Percentiles rank a stretch among this genome's conserved stretches.
Conservation (phyloP, 2,888 invertebrate genomes). For the Clusia tigrina region DNA sequence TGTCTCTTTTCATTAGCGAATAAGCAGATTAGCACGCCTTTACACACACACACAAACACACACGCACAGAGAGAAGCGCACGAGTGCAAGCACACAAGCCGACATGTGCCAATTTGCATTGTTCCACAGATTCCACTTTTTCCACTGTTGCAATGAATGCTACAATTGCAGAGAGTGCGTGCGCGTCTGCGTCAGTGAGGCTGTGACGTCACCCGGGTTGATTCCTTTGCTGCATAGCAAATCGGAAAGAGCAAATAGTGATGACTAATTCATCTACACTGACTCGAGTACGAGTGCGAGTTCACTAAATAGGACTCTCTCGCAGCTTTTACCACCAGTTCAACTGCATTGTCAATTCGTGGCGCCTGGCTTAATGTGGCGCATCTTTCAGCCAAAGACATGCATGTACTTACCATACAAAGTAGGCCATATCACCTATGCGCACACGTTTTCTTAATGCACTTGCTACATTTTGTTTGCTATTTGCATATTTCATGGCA, state of each 20-base stretch:
- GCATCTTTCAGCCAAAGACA: no score
- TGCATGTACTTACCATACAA: no score
- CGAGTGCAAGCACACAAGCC: background rate
- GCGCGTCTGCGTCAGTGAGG: background rate
- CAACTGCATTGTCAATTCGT: no score
- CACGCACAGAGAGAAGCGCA: background rate
- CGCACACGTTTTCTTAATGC: no score
- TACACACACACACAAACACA: background rate
- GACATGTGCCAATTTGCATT: background rate
- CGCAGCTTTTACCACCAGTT: background rate
- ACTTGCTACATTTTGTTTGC: no score
- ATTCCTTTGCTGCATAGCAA: background rate
- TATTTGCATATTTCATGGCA: no score
- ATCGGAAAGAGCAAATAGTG: background rate
- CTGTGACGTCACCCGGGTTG: background rate
- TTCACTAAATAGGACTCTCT: background rate
- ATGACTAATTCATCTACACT: background rate
- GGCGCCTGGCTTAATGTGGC: no score
- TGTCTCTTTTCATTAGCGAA: background rate
- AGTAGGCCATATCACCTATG: no score
- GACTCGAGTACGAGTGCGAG: no score
- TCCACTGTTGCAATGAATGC: background rate
- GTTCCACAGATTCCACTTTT: background rate
- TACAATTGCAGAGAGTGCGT: background rate
- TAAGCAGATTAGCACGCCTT: background rate